Percentiles rank a stretch among this genome's conserved stretches.
These are phyloP conservation scores for Myripristis jacobus DNA, from an alignment of 2,797 vertebrate species.

Conservation along the genomic window DNA sequence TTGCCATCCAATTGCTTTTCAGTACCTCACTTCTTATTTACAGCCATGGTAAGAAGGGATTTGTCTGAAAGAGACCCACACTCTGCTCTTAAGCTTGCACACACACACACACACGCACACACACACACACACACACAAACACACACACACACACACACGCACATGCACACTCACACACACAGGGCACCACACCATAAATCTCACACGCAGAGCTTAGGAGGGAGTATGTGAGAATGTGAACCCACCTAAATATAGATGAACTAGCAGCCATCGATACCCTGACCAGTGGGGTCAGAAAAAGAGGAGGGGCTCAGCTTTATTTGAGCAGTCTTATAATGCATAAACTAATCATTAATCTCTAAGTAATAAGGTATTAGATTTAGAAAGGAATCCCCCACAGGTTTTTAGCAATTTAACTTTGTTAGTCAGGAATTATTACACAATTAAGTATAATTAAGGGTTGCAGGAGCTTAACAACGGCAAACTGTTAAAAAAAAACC, in stretches of 20 bases:
- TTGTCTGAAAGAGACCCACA: slow-evolving; percentile 37
- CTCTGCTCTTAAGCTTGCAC: slow-evolving; percentile 21
- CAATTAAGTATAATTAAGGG: not conserved
- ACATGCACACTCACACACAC: slow-evolving; percentile 59
- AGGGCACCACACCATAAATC: slow-evolving; percentile 78
- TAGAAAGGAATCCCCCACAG: not conserved
- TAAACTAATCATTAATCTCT: slow-evolving; percentile 32
- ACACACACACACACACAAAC: slow-evolving; percentile 21
- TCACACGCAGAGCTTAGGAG: slow-evolving; percentile 76
- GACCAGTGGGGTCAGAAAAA: slow-evolving; percentile 74
- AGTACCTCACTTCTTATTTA: not conserved
- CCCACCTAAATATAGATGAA: slow-evolving; percentile 83
- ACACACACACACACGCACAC: slow-evolving; percentile 16
- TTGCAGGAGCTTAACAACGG: not conserved
- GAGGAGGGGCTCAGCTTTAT: slow-evolving; percentile 70
- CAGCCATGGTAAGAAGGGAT: not conserved
- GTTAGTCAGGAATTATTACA: not conserved
- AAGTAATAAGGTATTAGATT: not conserved
- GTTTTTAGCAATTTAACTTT: not conserved
- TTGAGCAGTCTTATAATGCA: slow-evolving; percentile 60
- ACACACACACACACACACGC: slow-evolving; percentile 14
- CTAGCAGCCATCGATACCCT: slow-evolving; percentile 79
- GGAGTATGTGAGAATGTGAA: slow-evolving; percentile 83
- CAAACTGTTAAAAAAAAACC: too few species aligned
- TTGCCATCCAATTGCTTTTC: slow-evolving; percentile 2